Conservation (phyloP, 1,140 invertebrate genomes). For the Papilio polyxenes region DNA sequence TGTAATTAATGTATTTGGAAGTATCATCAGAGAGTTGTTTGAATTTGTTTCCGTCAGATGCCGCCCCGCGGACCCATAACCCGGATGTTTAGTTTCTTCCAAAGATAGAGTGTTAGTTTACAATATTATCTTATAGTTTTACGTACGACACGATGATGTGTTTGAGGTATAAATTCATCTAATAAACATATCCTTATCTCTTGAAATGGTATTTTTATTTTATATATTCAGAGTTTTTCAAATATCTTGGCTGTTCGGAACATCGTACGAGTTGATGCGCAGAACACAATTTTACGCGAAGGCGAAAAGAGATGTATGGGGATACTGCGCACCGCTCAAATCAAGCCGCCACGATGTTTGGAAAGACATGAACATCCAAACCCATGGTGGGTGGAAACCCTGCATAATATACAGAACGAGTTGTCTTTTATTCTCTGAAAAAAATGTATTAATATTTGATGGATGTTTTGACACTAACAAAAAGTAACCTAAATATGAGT, state of each 20-base stretch:
- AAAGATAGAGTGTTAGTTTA: slow-evolving; percentile 77
- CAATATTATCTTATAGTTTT: slow-evolving; percentile 69
- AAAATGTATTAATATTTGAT: too few species aligned
- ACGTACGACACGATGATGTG: slow-evolving; percentile 54
- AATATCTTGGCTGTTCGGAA: too few species aligned
- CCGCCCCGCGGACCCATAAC: slow-evolving; percentile 60
- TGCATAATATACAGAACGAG: too few species aligned
- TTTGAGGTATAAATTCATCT: slow-evolving; percentile 74
- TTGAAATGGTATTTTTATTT: slow-evolving; percentile 59
- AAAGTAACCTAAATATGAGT: not conserved
- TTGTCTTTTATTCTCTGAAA: too few species aligned
- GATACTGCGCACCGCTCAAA: too few species aligned
- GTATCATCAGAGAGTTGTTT: slow-evolving; percentile 54
- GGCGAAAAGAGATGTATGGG: too few species aligned
- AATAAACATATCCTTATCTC: slow-evolving; percentile 79
- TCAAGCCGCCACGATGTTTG: too few species aligned
- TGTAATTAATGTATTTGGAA: slow-evolving; percentile 70
- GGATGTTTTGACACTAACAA: not conserved
- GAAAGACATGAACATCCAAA: too few species aligned
- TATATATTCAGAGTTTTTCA: not conserved
- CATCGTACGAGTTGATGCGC: too few species aligned
- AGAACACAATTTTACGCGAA: too few species aligned
- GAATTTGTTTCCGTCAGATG: slow-evolving; percentile 48
- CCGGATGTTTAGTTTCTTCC: slow-evolving; percentile 76
- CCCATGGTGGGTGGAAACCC: too few species aligned